phyloP scores from a whole-genome alignment of 2,888 invertebrate genomes.

The Galeruca laticollis region DNA sequence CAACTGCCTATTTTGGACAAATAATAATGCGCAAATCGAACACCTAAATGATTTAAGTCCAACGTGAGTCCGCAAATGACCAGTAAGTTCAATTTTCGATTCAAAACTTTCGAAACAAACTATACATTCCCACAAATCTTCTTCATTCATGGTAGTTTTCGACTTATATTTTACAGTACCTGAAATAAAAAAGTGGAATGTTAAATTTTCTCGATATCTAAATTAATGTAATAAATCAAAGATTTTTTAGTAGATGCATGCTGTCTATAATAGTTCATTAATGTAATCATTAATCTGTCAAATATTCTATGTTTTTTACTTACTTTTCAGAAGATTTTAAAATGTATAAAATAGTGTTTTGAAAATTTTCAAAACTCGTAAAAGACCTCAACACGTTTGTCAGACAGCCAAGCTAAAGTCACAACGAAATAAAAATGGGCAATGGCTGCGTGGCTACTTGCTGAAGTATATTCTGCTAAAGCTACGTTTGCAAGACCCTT shows the following conservation, averaged over 20 bases:
- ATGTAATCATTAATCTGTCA: not conserved
- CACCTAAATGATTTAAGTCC: slow-evolving; percentile 30
- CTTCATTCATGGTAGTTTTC: slow-evolving; percentile 15
- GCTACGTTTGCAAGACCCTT: not conserved
- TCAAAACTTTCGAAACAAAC: slow-evolving; percentile 29
- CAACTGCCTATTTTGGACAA: slow-evolving; percentile 23
- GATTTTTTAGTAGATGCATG: not conserved
- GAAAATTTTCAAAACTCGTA: slow-evolving; percentile 19
- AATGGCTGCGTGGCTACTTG: slow-evolving; percentile 25
- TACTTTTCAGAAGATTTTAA: not conserved
- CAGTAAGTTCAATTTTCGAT: slow-evolving; percentile 27
- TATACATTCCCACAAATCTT: slow-evolving; percentile 29
- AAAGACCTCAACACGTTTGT: slow-evolving; percentile 30
- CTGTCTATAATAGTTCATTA: not conserved
- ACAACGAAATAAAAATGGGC: slow-evolving; percentile 24
- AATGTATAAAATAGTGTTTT: slow-evolving; percentile 7
- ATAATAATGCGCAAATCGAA: slow-evolving; percentile 23
- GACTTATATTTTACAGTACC: not conserved
- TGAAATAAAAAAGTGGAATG: not conserved
- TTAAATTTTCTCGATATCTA: not conserved
- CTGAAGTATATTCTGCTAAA: not conserved
- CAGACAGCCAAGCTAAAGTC: slow-evolving; percentile 29
- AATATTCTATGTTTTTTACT: not conserved
- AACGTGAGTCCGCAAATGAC: slow-evolving; percentile 28
- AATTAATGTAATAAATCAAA: not conserved